Evolutionary conservation across 2,113 vertebrate species (phyloP).

Genomic region (Scomber japonicus): DNA sequence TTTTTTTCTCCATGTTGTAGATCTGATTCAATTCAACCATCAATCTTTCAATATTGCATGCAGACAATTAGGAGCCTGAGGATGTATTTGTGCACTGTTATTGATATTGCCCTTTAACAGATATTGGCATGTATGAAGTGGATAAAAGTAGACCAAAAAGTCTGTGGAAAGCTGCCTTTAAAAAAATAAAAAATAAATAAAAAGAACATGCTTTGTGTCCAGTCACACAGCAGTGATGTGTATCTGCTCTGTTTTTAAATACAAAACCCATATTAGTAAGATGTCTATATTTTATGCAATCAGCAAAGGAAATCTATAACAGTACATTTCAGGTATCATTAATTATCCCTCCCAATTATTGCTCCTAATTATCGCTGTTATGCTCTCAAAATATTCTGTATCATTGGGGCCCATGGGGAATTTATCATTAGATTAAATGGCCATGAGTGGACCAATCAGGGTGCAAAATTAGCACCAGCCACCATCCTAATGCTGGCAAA

Average conservation of each 20-base stretch:
- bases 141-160: slow-evolving; percentile 47
- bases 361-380: slow-evolving; percentile 54
- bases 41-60: slow-evolving; percentile 61
- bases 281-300: slow-evolving; percentile 42
- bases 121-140: slow-evolving; percentile 51
- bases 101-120: slow-evolving; percentile 71
- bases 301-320: slow-evolving; percentile 39
- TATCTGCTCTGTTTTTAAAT: slow-evolving; percentile 11
- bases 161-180: slow-evolving; percentile 8
- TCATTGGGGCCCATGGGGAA: slow-evolving; percentile 45
- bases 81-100: slow-evolving; percentile 62
- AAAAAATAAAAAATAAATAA: no score
- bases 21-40: slow-evolving; percentile 64
- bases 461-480: no score
- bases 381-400: slow-evolving; percentile 52
- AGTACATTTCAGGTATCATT: slow-evolving; percentile 51
- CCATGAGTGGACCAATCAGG: slow-evolving; percentile 40
- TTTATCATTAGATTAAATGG: slow-evolving; percentile 63
- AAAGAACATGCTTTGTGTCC: no score
- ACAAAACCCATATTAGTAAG: slow-evolving; percentile 18
- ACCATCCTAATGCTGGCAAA: no score
- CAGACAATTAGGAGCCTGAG: slow-evolving; percentile 69
- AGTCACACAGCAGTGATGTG: no score
- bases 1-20: slow-evolving; percentile 21
- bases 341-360: slow-evolving; percentile 52